These are phyloP conservation scores for Bolborhynchus lineola DNA, from an alignment of 2,113 vertebrate species.

Conservation along the genomic window DNA sequence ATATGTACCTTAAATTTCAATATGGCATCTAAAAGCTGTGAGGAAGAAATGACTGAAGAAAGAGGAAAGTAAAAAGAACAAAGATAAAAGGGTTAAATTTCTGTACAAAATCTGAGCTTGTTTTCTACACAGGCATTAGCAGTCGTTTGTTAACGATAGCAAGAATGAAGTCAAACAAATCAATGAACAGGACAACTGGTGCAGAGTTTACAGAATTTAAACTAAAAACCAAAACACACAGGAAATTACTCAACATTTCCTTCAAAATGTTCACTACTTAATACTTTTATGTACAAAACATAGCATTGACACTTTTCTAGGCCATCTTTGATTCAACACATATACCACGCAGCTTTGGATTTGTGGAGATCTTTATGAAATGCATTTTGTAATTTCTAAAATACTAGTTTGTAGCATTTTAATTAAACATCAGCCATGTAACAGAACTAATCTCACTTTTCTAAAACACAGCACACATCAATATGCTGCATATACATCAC, in stretches of 20 bases:
- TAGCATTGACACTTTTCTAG: not conserved
- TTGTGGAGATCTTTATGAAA: not conserved
- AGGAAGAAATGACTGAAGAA: not conserved
- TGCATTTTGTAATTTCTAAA: conserved; percentile 8
- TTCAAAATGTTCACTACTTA: not conserved
- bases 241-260: not conserved
- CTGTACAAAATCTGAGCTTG: not conserved
- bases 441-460: conserved; percentile 21
- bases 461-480: conserved; percentile 10
- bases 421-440: conserved; percentile 32
- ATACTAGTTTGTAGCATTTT: not conserved
- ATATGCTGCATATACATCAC: not conserved
- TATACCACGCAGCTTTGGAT: not conserved
- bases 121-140: not conserved
- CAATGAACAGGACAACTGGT: not conserved
- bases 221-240: not conserved
- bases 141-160: not conserved
- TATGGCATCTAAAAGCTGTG: not conserved
- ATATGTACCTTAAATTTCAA: not conserved
- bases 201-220: not conserved
- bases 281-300: not conserved
- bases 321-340: not conserved
- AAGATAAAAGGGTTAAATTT: not conserved
- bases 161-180: not conserved
- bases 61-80: not conserved